Evolutionary conservation across 2,113 vertebrate genomes (phyloP).

Genomic region (Chloropsis hardwickii): DNA sequence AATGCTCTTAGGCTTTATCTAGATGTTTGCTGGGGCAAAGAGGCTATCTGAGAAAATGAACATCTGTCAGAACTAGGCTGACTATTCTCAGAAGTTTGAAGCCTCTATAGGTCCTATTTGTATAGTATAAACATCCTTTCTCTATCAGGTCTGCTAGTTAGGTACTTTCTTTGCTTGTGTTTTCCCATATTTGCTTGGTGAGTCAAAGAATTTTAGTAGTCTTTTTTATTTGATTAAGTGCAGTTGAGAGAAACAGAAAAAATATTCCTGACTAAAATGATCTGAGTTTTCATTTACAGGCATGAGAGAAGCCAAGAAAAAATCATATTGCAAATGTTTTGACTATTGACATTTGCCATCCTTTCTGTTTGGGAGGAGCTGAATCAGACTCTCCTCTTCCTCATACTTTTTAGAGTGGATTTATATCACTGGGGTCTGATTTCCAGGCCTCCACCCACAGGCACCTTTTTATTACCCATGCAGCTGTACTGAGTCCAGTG

Average conservation of each 20-base stretch:
- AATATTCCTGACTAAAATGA: not conserved
- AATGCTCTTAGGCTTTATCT: not conserved
- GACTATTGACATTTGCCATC: not conserved
- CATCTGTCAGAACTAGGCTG: not conserved
- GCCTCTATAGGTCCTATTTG: not conserved
- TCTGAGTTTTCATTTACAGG: not conserved
- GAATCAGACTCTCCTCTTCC: not conserved
- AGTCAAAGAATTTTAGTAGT: not conserved
- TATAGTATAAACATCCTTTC: not conserved
- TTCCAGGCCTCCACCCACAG: not conserved
- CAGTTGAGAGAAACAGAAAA: not conserved
- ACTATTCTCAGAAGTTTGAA: not conserved
- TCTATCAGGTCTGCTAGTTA: not conserved
- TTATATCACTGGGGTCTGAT: not conserved
- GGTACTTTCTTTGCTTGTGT: not conserved
- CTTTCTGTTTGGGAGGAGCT: not conserved
- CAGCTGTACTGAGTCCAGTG: not conserved
- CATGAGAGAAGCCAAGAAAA: not conserved
- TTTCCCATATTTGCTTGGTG: not conserved
- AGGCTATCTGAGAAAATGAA: not conserved
- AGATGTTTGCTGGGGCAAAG: not conserved
- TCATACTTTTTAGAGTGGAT: not conserved
- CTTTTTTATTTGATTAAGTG: not conserved
- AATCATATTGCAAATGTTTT: not conserved
- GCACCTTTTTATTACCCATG: not conserved